These are phyloP conservation scores for Siniperca obscura DNA, from an alignment of 2,797 vertebrate genomes.

Conservation along the genomic window DNA sequence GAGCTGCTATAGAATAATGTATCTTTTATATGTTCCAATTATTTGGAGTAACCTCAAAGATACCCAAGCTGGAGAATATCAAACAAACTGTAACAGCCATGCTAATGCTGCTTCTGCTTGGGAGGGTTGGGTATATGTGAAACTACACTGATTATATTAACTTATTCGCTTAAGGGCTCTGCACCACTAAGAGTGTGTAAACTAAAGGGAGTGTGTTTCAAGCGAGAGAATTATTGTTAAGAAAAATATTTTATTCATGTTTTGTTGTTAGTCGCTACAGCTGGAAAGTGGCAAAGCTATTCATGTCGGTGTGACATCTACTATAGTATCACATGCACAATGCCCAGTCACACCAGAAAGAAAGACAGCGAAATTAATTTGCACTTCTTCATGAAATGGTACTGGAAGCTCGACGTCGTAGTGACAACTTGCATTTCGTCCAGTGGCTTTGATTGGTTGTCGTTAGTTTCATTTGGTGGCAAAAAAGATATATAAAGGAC, in stretches of 20 bases:
- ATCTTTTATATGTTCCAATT: constrained; percentile 36
- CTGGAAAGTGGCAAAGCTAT: background rate
- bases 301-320: background rate
- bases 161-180: background rate
- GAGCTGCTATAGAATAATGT: constrained; percentile 24
- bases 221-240: background rate
- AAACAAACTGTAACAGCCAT: constrained; percentile 27
- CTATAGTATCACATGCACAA: background rate
- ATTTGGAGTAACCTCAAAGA: constrained; percentile 50
- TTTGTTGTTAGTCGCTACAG: background rate
- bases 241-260: constrained; percentile 6
- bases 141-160: constrained; percentile 16
- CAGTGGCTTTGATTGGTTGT: background rate
- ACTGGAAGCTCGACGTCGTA: background rate
- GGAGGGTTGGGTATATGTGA: constrained; percentile 18
- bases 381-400: background rate
- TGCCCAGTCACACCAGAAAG: background rate
- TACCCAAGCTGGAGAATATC: constrained; percentile 41
- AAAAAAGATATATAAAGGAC: background rate
- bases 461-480: background rate
- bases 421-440: background rate
- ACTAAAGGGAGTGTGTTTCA: background rate
- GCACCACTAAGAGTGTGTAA: too few relatives aligned
- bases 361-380: background rate
- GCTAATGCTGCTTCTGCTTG: background rate